Evolutionary conservation across 2,797 vertebrate genomes (phyloP), one percentile per base, ranked within the genome.

Genomic region (Oophaga sylvatica): DNA sequence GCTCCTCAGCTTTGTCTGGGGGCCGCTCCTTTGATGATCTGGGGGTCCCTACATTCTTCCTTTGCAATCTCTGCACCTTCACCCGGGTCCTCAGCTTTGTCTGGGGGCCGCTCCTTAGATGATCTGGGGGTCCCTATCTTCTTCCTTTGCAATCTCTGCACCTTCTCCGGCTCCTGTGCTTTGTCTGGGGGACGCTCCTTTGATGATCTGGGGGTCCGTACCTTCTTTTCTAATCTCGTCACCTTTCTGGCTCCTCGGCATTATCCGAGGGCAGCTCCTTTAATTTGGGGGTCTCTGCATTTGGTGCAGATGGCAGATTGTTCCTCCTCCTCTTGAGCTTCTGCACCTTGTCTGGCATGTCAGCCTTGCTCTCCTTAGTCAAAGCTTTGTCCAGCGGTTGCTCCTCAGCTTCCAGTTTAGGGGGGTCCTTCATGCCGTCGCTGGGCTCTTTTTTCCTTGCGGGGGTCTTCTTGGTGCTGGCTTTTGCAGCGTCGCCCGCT

Each of bases 401-500:
- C 0, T 48, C n/a, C 9, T 73, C 35, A n/a, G 1, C 11, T 1
- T 84, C 67, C 45, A 19, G 11, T 11, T 20, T 75, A 0, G 4
- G 45, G 1, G 16, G 56, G 67, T 29, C 2, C 17, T 76, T 70
- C 11, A 45, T 8, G 8, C 16, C 94, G 70, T 91, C 92, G 90
- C 0, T 48, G 10, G 67, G 4, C 78, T 95, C 95, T 90, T 96
- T 98, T 89, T 92, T 94, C 87, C 96, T 98, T 75, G 91, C 91
- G 63, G 91, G 91, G 87, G 85, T 90, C 90, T 96, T 99, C 89
- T 90, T 95, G 0, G 90, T 60, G 91, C 94, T 97, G 88, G 83
- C 90, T 94, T 96, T 98, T 35, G 92, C 85, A 0, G 80, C 80
- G 3, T 97, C 97, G 41, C 91, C 59, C 3, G 96, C 96, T 88